Evolutionary conservation across 2,888 invertebrate genomes (phyloP), one percentile per base, ranked within the genome.

Genomic region (Schizaphis graminum): DNA sequence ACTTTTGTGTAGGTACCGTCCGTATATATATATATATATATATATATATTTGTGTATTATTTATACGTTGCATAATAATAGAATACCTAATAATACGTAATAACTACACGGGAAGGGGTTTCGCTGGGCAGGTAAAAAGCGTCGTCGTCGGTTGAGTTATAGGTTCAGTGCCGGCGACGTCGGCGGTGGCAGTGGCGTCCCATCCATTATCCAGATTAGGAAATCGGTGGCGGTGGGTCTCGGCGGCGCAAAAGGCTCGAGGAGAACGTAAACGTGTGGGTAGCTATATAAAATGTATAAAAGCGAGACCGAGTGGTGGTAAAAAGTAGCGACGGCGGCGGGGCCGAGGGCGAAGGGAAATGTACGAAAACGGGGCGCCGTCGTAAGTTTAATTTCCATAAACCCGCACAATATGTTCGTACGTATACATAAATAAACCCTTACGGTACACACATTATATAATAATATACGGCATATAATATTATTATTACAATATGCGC

Each of bases 311-410:
- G 56, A 53, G 16, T n/a, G 1, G 57, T 8, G n/a, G 47, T 44
- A 86, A 86, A 91, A 61, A 49, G 26, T 35, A 92, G 44, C 57
- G 53, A 24, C 41, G 11, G 13, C 84, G 16, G 57, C 24, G 56
- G 56, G 44, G n/a, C 24, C 35, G 35, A 13, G 89, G 49, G 61
- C 10, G 47, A 49, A 49, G 61, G 77, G 89, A 26, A 93, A 44
- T 1, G 35, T n/a, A 93, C 77, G 28, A 93, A 89, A 93, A 93
- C 89, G 90, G 90, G 90, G 90, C 44, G 91, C 90, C 53, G 53
- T 26, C 94, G 91, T 94, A 87, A 94, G 91, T 94, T 94, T 94
- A 91, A 94, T 94, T 94, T 94, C 94, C 94, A 94, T 94, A 94
- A 94, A 94, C 94, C 86, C n/a, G 94, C 67, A 91, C 87, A 91